Evolutionary conservation across 2,797 vertebrate species (phyloP), one percentile per base, ranked within the genome.

Genomic region (Linurgus olivaceus): DNA sequence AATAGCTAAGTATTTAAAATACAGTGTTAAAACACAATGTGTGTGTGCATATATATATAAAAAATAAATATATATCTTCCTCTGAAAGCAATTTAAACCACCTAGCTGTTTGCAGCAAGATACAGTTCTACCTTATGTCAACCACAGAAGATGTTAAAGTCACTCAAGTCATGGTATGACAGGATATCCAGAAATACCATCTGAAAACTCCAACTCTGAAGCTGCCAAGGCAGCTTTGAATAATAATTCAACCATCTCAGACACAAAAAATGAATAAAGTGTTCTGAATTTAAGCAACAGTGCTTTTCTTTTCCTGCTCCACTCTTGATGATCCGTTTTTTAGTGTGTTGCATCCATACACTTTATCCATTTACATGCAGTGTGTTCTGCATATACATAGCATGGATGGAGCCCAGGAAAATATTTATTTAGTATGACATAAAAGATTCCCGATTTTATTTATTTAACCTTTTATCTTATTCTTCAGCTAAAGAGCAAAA

Each of bases 201-300:
- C 54, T 51, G 50, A 81, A 62, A 84, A 50, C 62, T 86, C 75
- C 54, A 81, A 52, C 10, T 74, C 24, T 29, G 38, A 93, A 93
- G 47, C 42, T 75, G 42, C 54, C 42, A 59, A 90, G 25, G 52
- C 42, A 87, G 42, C 37, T 82, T 20, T 86, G 29, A 94, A 48
- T 66, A 58, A 76, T 1, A 93, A 61, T 63, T 61, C 29, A 42
- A n/a, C 45, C 18, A 40, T 52, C 51, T 62, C 19, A 17, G 48
- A 67, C 38, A 73, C 44, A 76, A 76, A 68, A 73, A 71, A 50
- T 2, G 4, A 44, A 50, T 21, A 26, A 58, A 63, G 9, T 1
- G 0, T 40, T 66, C n/a, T 31, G n/a, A 73, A 79, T 44, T 19
- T 29, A 76, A 73, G 40, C 16, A 45, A 4, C 72, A 85, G 20